Evolutionary conservation across 2,113 vertebrate species (phyloP).

Genomic region (Natator depressus): DNA sequence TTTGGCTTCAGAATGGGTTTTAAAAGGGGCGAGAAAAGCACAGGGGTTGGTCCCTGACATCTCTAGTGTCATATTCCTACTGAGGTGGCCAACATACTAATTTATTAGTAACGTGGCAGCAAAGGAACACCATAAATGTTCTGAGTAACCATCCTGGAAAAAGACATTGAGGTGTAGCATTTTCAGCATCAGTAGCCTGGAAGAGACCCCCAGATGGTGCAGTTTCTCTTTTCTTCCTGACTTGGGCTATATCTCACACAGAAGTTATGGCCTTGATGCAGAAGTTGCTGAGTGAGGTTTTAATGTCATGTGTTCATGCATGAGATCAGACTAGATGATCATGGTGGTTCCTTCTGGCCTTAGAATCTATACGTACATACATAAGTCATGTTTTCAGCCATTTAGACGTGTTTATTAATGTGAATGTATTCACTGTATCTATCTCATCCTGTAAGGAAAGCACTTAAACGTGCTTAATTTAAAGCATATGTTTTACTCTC

Average conservation of each 20-base stretch:
- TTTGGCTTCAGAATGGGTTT: background rate
- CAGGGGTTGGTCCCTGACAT: fast-evolving
- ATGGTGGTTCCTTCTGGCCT: background rate
- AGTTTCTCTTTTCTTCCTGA: background rate
- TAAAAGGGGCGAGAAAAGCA: background rate
- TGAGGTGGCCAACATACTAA: background rate
- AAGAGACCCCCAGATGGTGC: background rate
- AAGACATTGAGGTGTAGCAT: background rate
- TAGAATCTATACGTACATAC: fast-evolving
- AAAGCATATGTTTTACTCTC: background rate
- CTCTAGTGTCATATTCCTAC: background rate
- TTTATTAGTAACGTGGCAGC: background rate
- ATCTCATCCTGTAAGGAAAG: background rate
- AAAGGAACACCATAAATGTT: background rate
- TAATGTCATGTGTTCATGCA: background rate
- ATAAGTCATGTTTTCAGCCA: background rate
- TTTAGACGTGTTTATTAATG: fast-evolving
- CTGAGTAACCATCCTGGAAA: background rate
- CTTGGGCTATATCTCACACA: background rate
- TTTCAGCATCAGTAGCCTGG: background rate
- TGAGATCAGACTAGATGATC: background rate
- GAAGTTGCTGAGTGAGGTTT: background rate
- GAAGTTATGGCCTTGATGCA: background rate
- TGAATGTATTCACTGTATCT: fast-evolving
- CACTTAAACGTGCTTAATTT: background rate